Base-by-base conservation (phyloP, 2,113 vertebrate species). In the Orycteropus afer region DNA sequence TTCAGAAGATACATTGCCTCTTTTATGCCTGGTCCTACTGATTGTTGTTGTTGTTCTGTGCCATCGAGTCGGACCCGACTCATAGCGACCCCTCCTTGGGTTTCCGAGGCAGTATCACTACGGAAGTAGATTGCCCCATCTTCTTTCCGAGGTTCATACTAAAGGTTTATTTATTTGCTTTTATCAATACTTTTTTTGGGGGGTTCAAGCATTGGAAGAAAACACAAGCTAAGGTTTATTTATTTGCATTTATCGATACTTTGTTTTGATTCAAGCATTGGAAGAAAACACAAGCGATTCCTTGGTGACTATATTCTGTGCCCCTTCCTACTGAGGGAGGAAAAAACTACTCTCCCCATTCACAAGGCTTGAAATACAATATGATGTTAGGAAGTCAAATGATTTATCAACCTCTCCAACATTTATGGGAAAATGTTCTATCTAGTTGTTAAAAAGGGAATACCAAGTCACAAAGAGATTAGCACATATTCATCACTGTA, bases 21-120 rank as follows among this genome's bases (percentile, higher is more conserved):
- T 88, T 83, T 93, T 12, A 69, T 74, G 42, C 53, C 55, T 89
- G 45, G n/a, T n/a, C n/a, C n/a, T n/a, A n/a, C n/a, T n/a, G n/a
- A n/a, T n/a, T n/a, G n/a, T n/a, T n/a, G n/a, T n/a, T n/a, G n/a
- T n/a, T n/a, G n/a, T n/a, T n/a, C n/a, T n/a, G n/a, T n/a, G n/a
- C n/a, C n/a, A n/a, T n/a, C n/a, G n/a, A n/a, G n/a, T n/a, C n/a
- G n/a, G n/a, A n/a, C n/a, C n/a, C n/a, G n/a, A n/a, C n/a, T n/a
- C n/a, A n/a, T n/a, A n/a, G n/a, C n/a, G n/a, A n/a, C n/a, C n/a
- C n/a, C n/a, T n/a, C n/a, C n/a, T n/a, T n/a, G n/a, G n/a, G n/a
- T n/a, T n/a, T n/a, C n/a, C n/a, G n/a, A n/a, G n/a, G n/a, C n/a
- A n/a, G n/a, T n/a, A n/a, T n/a, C n/a, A n/a, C n/a, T n/a, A n/a